phyloP scores from a whole-genome alignment of 2,888 invertebrate species.

The Euzetes globulus region DNA sequence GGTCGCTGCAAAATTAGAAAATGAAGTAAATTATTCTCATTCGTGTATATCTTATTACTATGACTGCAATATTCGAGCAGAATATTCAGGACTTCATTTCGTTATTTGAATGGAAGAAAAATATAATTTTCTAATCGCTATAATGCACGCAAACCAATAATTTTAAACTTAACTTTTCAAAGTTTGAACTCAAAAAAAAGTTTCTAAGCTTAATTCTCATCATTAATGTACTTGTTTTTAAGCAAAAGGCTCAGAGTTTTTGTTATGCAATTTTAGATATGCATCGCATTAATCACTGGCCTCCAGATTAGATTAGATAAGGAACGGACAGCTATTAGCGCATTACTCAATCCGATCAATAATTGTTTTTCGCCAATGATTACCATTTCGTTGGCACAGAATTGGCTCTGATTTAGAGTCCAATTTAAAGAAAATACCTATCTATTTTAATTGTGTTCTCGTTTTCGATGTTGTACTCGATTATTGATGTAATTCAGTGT shows the following conservation, averaged over 20 bases:
- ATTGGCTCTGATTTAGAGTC: not conserved
- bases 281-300: too few relatives aligned
- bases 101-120: not conserved
- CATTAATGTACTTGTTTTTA: too few relatives aligned
- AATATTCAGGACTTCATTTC: not conserved
- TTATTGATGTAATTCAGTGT: not conserved
- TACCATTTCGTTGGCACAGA: too few relatives aligned
- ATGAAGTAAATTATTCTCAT: not conserved
- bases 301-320: too few relatives aligned
- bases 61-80: not conserved
- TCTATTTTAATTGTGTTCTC: not conserved
- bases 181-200: too few relatives aligned
- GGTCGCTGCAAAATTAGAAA: too few relatives aligned
- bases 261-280: too few relatives aligned
- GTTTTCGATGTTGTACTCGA: not conserved
- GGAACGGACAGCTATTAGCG: too few relatives aligned
- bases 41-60: not conserved
- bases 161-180: not conserved
- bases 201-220: too few relatives aligned
- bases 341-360: too few relatives aligned
- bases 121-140: not conserved
- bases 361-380: too few relatives aligned
- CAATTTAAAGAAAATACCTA: not conserved
- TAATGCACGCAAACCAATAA: slow-evolving; percentile 8
- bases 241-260: too few relatives aligned